phyloP scores from a whole-genome alignment of 2,113 vertebrate species.

The Murina feae region DNA sequence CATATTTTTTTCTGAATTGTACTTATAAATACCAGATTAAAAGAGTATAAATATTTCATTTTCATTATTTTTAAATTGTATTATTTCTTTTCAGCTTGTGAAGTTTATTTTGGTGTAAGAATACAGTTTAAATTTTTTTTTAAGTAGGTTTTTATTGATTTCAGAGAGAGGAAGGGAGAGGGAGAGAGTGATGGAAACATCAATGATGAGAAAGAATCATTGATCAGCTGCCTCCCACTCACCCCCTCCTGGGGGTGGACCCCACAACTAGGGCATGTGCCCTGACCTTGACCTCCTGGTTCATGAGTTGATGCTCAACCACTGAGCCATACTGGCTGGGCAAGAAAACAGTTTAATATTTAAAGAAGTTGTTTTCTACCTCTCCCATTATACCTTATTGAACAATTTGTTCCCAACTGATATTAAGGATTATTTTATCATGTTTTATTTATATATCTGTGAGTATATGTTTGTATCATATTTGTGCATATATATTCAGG shows the following conservation, averaged over 20 bases:
- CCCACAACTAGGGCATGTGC: no score
- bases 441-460: not conserved
- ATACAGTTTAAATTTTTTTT: not conserved
- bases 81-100: not conserved
- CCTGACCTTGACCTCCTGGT: no score
- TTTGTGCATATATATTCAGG: not conserved
- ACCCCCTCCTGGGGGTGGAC: no score
- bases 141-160: no score
- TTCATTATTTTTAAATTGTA: not conserved
- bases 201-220: no score
- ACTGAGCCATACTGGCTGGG: no score
- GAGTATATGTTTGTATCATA: not conserved
- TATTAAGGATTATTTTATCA: not conserved
- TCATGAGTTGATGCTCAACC: no score
- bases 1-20: not conserved
- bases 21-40: not conserved
- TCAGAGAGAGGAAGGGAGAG: no score
- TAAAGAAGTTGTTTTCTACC: not conserved
- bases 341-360: not conserved
- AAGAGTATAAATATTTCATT: not conserved
- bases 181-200: no score
- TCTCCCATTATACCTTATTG: not conserved
- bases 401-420: not conserved
- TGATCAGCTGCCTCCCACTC: no score
- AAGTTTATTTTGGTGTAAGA: not conserved